These are phyloP conservation scores for Coregonus clupeaformis DNA, from an alignment of 2,113 vertebrate species.

Conservation along the genomic window DNA sequence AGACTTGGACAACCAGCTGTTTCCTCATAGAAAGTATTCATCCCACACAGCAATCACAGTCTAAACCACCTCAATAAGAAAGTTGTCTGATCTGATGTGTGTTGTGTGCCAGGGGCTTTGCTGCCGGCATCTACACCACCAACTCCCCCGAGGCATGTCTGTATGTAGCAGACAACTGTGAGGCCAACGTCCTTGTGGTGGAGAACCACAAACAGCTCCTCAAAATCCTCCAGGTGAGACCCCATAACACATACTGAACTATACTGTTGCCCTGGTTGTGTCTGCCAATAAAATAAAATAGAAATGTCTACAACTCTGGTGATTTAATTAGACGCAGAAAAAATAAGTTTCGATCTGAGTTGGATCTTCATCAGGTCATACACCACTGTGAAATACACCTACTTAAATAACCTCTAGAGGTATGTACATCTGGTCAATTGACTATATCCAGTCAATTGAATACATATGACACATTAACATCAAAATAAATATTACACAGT, in stretches of 20 bases:
- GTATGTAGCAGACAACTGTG: conserved; percentile 69
- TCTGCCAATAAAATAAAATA: too few relatives aligned
- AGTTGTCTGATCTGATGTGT: conserved; percentile 13
- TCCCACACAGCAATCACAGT: background rate
- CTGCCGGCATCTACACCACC: conserved; percentile 76
- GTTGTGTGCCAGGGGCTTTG: conserved; percentile 66
- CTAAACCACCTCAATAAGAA: background rate
- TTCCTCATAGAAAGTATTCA: too few relatives aligned
- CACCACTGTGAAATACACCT: too few relatives aligned
- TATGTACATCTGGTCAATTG: too few relatives aligned
- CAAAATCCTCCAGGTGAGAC: conserved; percentile 75
- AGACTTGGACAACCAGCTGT: too few relatives aligned
- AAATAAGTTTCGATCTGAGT: too few relatives aligned
- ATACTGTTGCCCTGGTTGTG: background rate
- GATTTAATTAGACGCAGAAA: too few relatives aligned
- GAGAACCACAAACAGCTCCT: conserved; percentile 76
- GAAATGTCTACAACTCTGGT: too few relatives aligned
- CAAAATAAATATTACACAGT: background rate
- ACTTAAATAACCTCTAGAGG: too few relatives aligned
- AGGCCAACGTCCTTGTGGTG: conserved; percentile 76
- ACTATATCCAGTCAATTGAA: too few relatives aligned
- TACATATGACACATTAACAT: too few relatives aligned
- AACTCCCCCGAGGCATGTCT: conserved; percentile 75
- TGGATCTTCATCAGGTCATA: too few relatives aligned
- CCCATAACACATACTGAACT: background rate